phyloP scores from a whole-genome alignment of 2,113 vertebrate species.

The Emberiza fucata region DNA sequence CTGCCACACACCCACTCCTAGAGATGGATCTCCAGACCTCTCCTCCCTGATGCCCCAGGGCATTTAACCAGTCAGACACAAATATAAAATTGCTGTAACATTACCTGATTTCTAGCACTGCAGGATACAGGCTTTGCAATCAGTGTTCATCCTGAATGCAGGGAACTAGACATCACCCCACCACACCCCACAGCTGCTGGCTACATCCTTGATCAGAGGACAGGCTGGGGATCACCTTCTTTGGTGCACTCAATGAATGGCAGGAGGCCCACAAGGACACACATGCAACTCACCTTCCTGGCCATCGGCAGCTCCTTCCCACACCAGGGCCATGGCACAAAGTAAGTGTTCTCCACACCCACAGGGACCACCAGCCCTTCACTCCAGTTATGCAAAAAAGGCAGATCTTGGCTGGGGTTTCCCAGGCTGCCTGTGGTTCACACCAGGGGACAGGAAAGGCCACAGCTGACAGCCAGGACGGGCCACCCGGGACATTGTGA shows the following conservation, averaged over 20 bases:
- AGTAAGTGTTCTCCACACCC: not conserved
- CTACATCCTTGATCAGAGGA: not conserved
- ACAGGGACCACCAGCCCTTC: not conserved
- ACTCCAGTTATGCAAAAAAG: not conserved
- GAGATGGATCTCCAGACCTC: not conserved
- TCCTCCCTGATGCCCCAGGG: not conserved
- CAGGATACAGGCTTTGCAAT: not conserved
- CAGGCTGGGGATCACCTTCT: not conserved
- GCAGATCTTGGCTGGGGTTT: not conserved
- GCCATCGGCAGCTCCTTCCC: not conserved
- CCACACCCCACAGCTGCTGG: not conserved
- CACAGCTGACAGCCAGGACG: not conserved
- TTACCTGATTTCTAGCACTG: not conserved
- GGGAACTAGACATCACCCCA: not conserved
- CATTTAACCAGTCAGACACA: not conserved
- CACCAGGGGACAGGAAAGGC: not conserved
- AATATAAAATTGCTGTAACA: not conserved
- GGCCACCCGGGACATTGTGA: conserved; percentile 13
- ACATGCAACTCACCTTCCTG: not conserved
- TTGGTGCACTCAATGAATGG: not conserved
- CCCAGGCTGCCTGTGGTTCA: conserved; percentile 17
- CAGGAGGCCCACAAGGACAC: not conserved
- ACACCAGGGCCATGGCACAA: not conserved
- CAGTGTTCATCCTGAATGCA: not conserved
- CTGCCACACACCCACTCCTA: not conserved